Evolutionary conservation across 2,113 vertebrate species (phyloP), one percentile per base, ranked within the genome.

Genomic region (Heteronetta atricapilla): DNA sequence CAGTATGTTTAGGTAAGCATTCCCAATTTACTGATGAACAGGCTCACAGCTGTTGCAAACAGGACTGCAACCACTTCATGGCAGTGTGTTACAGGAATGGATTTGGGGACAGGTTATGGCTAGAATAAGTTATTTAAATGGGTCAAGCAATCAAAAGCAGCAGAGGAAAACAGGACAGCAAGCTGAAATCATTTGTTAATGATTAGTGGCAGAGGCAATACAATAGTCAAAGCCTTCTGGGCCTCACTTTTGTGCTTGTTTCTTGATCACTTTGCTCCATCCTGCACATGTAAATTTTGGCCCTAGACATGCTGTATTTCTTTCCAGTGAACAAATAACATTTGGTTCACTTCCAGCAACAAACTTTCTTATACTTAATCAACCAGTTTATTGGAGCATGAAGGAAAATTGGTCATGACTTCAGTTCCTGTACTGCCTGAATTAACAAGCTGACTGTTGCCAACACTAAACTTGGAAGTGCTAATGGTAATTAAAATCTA

Each of bases 401-500:
- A 93, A 91, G 72, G 83, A 95, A 97, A 95, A 97, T 52, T 81
- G 92, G 95, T 95, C 96, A 91, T 89, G 75, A 87, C 94, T 97
- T 95, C 73, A 89, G 83, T 90, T 89, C 88, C 82, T 93, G 78
- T 90, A 84, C 59, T 96, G 94, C 74, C 93, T 75, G 88, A 97
- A 96, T 94, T 96, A 96, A 96, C 82, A 95, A 95, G 60, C 50
- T 82, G 84, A 63, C 44, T 94, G 63, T 74, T 94, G 92, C 87
- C 92, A 97, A 64, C 74, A 60, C 76, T 94, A 94, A 95, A 96
- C 88, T 94, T 94, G 95, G 90, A 97, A 96, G 94, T 89, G 85
- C 73, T 96, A 97, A 95, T 90, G 85, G 86, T 87, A 96, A 97
- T 97, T 97, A 96, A 95, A 95, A 95, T 87, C 92, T 96, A 96